These are phyloP conservation scores for Trinectes maculatus DNA, from an alignment of 2,113 vertebrate species.

Conservation along the genomic window DNA sequence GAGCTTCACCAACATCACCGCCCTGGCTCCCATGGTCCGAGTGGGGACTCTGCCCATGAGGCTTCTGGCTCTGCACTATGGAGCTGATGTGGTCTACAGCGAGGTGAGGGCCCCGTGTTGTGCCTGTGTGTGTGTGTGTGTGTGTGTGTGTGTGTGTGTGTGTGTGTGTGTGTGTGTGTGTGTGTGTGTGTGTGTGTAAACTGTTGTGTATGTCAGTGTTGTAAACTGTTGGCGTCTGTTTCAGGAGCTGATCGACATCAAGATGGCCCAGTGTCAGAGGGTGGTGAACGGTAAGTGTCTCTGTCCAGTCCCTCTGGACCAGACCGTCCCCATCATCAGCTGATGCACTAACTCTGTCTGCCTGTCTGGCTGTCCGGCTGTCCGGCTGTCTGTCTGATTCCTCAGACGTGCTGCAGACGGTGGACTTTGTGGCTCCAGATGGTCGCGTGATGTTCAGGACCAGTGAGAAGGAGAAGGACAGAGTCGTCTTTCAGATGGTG, in stretches of 20 bases:
- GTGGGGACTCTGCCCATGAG: slow-evolving; percentile 96
- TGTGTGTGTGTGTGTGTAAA: too few species aligned
- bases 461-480: slow-evolving; percentile 86
- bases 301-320: background rate
- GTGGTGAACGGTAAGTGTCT: slow-evolving; percentile 87
- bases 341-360: too few species aligned
- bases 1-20: slow-evolving; percentile 85
- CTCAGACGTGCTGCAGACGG: slow-evolving; percentile 88
- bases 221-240: slow-evolving; percentile 18
- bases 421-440: slow-evolving; percentile 94
- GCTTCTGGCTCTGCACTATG: slow-evolving; percentile 94
- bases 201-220: background rate
- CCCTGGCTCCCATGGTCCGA: slow-evolving; percentile 95
- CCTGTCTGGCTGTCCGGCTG: too few species aligned
- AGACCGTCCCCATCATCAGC: background rate
- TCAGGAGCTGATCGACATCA: slow-evolving; percentile 96
- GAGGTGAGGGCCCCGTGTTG: slow-evolving; percentile 86
- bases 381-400: too few species aligned
- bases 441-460: slow-evolving; percentile 95
- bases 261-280: slow-evolving; percentile 93
- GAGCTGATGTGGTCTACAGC: slow-evolving; percentile 95
- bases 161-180: too few species aligned
- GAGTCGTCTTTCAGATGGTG: slow-evolving; percentile 96
- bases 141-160: too few species aligned
- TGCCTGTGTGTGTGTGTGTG: too few species aligned